Percentiles rank a stretch among this genome's conserved stretches.
These are phyloP conservation scores for Aramus guarauna DNA, from an alignment of 2,113 vertebrate species.

Conservation along the genomic window DNA sequence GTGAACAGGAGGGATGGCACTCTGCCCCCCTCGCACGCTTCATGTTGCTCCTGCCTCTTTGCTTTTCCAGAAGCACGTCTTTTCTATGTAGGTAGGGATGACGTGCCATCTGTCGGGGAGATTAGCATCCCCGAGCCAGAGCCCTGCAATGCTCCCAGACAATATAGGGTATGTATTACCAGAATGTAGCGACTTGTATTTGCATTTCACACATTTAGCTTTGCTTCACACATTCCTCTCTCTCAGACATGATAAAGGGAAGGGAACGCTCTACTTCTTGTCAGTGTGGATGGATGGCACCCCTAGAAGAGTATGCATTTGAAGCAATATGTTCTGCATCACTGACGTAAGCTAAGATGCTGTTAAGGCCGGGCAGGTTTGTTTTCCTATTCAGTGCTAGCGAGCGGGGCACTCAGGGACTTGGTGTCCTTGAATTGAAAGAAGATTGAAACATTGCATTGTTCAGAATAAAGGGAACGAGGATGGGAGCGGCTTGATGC, in stretches of 20 bases:
- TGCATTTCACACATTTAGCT: constrained; percentile 47
- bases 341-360: constrained; percentile 39
- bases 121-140: neutral
- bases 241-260: constrained; percentile 53
- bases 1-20: neutral
- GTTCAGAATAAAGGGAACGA: constrained; percentile 10
- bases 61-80: neutral
- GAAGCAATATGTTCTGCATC: constrained; percentile 51
- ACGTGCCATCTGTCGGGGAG: constrained; percentile 5
- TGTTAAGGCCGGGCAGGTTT: constrained; percentile 7
- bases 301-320: constrained; percentile 29
- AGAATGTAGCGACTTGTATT: neutral
- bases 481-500: constrained; percentile 1
- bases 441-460: constrained; percentile 48
- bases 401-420: neutral
- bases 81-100: neutral
- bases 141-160: neutral
- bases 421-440: constrained; percentile 57
- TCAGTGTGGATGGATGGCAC: constrained; percentile 52
- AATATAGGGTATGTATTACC: neutral
- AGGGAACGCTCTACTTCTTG: constrained; percentile 28
- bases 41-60: neutral
- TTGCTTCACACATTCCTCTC: constrained; percentile 43
- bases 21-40: neutral
- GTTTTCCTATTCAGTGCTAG: constrained; percentile 23